A percentile compares a stretch with the other conserved stretches of the same genome.
These are phyloP conservation scores for Orchesella flavescens DNA, from an alignment of 2,888 invertebrate genomes.

Conservation along the genomic window DNA sequence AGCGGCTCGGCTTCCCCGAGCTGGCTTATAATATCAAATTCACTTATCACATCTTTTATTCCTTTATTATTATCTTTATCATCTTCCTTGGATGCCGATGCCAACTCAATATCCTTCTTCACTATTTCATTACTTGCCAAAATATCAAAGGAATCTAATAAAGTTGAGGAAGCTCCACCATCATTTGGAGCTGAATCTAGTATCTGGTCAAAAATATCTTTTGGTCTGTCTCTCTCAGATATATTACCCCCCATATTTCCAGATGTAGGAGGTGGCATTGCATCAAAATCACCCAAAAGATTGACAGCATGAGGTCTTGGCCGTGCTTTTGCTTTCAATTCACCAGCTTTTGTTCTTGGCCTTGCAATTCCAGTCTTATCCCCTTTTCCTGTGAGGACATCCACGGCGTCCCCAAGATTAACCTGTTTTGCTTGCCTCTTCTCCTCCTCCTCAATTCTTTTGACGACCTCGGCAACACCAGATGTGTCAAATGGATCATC, in stretches of 20 bases:
- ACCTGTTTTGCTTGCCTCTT: constrained; percentile 83
- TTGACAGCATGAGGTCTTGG: constrained; percentile 71
- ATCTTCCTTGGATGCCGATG: background rate
- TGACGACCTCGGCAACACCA: constrained; percentile 87
- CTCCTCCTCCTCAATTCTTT: constrained; percentile 80
- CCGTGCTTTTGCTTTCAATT: constrained; percentile 67
- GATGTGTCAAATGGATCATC: constrained; percentile 90
- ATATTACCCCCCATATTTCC: background rate
- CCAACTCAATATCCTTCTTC: background rate
- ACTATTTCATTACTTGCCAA: background rate
- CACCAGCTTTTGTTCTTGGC: constrained; percentile 75
- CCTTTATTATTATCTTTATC: too few relatives aligned
- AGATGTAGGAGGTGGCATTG: constrained; percentile 74
- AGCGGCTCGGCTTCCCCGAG: constrained; percentile 28
- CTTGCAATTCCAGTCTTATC: constrained; percentile 77
- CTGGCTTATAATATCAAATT: constrained; percentile 70
- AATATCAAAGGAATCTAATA: constrained; percentile 39
- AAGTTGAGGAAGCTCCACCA: constrained; percentile 37
- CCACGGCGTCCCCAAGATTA: constrained; percentile 86
- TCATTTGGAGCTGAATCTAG: constrained; percentile 60
- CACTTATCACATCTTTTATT: constrained; percentile 67
- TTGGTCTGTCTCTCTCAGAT: constrained; percentile 41
- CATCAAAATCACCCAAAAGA: constrained; percentile 71
- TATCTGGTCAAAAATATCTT: constrained; percentile 63
- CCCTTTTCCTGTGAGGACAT: constrained; percentile 88